Evolutionary conservation across 2,888 invertebrate genomes (phyloP).

Genomic region (Patella ulyssiponensis): DNA sequence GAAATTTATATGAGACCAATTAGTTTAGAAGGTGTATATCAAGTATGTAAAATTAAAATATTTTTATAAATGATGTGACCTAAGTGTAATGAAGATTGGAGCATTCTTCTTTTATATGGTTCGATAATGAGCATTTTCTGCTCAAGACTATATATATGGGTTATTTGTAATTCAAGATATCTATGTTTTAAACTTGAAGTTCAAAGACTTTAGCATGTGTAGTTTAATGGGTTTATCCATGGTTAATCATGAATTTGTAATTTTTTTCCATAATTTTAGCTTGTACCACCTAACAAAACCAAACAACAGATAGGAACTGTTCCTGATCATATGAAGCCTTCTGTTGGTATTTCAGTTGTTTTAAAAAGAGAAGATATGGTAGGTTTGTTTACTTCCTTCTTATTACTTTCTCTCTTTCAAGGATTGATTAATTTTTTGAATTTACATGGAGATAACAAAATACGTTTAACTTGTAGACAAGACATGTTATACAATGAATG

Average conservation of each 20-base stretch:
- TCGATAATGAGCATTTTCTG: too few species aligned
- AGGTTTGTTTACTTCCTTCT: conserved; percentile 11
- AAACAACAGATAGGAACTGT: conserved; percentile 57
- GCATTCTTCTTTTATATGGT: not conserved
- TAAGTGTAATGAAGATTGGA: not conserved
- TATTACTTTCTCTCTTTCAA: too few species aligned
- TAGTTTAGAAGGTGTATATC: conserved; percentile 67
- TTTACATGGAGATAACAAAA: too few species aligned
- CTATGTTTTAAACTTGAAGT: not conserved
- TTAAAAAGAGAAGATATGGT: conserved; percentile 67
- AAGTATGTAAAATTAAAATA: conserved; percentile 47
- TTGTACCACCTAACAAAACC: conserved; percentile 64
- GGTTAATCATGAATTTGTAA: too few species aligned
- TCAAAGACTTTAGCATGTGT: too few species aligned
- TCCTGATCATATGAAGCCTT: conserved; percentile 57
- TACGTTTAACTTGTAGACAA: too few species aligned
- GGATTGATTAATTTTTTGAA: too few species aligned
- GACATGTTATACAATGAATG: too few species aligned
- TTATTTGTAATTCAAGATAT: not conserved
- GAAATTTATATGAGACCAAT: conserved; percentile 71
- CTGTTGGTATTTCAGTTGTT: conserved; percentile 66
- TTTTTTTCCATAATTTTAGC: conserved; percentile 39
- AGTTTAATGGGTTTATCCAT: too few species aligned
- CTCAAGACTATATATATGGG: too few species aligned
- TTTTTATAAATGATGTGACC: not conserved